Evolutionary conservation across 2,797 vertebrate species (phyloP), one percentile per base, ranked within the genome.

Genomic region (Pangasius djambal): DNA sequence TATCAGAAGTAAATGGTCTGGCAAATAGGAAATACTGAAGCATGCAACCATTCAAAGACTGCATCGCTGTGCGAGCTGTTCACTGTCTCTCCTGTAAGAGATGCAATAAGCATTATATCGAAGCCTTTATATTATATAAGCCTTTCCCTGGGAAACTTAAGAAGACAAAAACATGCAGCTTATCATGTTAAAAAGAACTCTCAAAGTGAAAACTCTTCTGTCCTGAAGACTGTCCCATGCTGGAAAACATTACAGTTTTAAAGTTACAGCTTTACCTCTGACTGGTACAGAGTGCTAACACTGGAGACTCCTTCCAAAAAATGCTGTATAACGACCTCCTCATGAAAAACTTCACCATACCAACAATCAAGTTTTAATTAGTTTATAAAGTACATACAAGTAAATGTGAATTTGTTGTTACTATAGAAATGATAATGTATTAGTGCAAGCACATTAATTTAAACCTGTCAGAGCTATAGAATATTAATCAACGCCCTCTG

Each of bases 1-100:
- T 83, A 84, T 65, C 61, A 48, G 44, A 67, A 84, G 28, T 48
- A 83, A 83, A 83, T 67, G 82, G 67, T 83, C 61, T 83, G 61
- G 59, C 61, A 83, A 83, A 82, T 82, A 40, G 34, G 57, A 61
- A 82, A 83, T 48, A 63, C 81, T 63, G 40, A 83, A 83, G 81
- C 81, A 65, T 83, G 59, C 59, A 40, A 59, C 4, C 4, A 9
- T 31, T 55, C 20, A 61, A 65, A 40, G 13, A 25, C 8, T 22
- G 50, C 18, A 22, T 81, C 52, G 59, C 16, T 59, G 52, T 18
- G 40, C 22, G 34, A n/a, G 28, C 48, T 31, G 12, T 48, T 83
- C 13, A 44, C 25, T n/a, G 15, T 61, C 22, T 40, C 9, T n/a
- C 6, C 40, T 67, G 15, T n/a, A 84, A 84, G 16, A 65, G 40